phyloP scores from a whole-genome alignment of 2,797 vertebrate genomes.

The Pseudochromis fuscus region DNA sequence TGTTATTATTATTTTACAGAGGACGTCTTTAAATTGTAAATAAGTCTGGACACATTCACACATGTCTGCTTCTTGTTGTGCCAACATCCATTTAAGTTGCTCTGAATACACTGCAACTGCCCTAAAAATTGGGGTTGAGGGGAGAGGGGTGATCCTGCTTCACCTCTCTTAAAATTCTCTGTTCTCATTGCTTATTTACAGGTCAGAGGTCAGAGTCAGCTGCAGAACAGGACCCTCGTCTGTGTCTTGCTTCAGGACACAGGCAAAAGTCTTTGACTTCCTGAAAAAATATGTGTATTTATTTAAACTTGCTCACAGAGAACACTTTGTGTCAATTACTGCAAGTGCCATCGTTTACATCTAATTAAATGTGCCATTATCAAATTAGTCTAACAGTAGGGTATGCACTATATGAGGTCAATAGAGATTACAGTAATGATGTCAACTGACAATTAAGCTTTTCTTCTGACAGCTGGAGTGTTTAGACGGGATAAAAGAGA shows the following conservation, averaged over 20 bases:
- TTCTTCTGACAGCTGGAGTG: conserved; percentile 16
- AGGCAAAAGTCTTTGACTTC: no score
- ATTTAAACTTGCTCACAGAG: not conserved
- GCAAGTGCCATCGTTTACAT: conserved; percentile 46
- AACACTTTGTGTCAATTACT: conserved; percentile 3
- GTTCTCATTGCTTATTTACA: not conserved
- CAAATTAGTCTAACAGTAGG: conserved; percentile 52
- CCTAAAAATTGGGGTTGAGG: no score
- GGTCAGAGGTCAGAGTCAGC: conserved; percentile 10
- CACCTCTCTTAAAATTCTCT: not conserved
- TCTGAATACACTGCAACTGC: no score
- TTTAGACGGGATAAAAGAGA: conserved; percentile 12
- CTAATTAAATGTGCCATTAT: conserved; percentile 57
- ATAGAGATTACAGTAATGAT: conserved; percentile 40
- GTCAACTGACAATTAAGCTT: conserved; percentile 32
- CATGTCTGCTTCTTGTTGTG: not conserved
- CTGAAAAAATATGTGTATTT: no score
- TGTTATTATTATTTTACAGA: not conserved
- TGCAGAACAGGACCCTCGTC: not conserved
- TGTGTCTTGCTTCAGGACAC: not conserved
- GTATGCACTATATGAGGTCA: conserved; percentile 14
- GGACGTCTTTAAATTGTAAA: not conserved
- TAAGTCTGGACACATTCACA: no score
- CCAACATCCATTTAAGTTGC: not conserved
- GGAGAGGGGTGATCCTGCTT: not conserved